Conservation (phyloP, 2,797 vertebrate genomes). For the Phalloptychus januarius region DNA sequence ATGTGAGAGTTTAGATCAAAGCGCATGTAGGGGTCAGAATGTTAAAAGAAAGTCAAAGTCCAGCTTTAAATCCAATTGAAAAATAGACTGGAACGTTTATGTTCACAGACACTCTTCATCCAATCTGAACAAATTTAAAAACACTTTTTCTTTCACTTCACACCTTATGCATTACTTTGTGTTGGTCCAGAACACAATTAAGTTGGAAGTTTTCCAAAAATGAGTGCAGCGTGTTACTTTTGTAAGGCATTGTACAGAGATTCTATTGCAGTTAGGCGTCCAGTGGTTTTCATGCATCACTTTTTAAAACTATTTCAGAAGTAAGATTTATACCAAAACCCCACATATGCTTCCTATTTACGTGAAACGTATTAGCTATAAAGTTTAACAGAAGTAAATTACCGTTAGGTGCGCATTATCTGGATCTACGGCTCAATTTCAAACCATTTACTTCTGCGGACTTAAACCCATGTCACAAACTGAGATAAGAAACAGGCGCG, state of each 20-base stretch:
- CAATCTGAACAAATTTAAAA: not conserved
- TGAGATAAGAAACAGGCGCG: slow-evolving; percentile 48
- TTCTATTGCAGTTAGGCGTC: not conserved
- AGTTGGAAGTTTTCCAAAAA: not conserved
- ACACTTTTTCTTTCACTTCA: not conserved
- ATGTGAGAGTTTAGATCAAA: not conserved
- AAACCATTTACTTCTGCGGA: slow-evolving; percentile 31
- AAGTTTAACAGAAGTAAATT: slow-evolving; percentile 10
- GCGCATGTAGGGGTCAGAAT: not conserved
- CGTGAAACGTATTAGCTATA: slow-evolving; percentile 1
- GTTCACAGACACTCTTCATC: not conserved
- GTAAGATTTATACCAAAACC: too few relatives aligned
- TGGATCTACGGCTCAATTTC: slow-evolving; percentile 16
- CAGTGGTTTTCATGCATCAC: not conserved
- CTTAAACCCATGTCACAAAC: slow-evolving; percentile 47
- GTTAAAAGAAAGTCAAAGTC: not conserved
- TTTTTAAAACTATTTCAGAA: not conserved
- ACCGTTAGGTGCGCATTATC: not conserved
- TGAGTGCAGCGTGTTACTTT: not conserved
- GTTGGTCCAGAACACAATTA: not conserved
- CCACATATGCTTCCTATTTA: not conserved
- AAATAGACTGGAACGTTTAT: not conserved
- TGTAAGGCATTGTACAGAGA: not conserved
- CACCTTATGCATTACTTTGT: not conserved
- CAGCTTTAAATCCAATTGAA: not conserved